Evolutionary conservation across 2,113 vertebrate species (phyloP).

Genomic region (Protobothrops flavoviridis): DNA sequence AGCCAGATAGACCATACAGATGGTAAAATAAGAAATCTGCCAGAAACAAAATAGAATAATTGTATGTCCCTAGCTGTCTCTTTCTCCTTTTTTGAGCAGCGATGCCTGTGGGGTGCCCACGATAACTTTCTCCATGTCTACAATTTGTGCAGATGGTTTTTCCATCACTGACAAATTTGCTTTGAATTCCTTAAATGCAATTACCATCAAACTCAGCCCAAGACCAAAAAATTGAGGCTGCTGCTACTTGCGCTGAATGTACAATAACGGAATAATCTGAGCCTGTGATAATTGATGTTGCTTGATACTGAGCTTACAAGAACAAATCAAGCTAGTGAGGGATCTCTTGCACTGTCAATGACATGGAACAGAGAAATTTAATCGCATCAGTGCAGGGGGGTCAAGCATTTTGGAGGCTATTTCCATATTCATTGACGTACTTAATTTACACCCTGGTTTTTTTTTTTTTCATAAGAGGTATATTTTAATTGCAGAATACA

Average conservation of each 20-base stretch:
- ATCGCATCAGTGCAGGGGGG: background rate
- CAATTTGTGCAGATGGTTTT: background rate
- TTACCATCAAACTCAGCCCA: slow-evolving; percentile 5
- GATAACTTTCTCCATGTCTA: background rate
- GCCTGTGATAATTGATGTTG: slow-evolving; percentile 26
- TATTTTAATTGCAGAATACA: slow-evolving; percentile 31
- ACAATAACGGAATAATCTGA: slow-evolving; percentile 23
- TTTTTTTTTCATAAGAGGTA: slow-evolving; percentile 44
- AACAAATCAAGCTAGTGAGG: background rate
- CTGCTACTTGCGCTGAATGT: background rate
- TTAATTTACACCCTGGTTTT: slow-evolving; percentile 52
- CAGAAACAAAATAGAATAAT: background rate
- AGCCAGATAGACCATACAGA: background rate
- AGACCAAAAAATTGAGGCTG: background rate
- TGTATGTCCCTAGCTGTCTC: background rate
- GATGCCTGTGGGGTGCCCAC: background rate
- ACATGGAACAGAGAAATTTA: background rate
- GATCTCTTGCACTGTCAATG: background rate
- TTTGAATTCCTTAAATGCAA: slow-evolving; percentile 29
- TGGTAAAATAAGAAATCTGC: background rate
- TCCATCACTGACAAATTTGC: background rate
- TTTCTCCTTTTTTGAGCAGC: background rate
- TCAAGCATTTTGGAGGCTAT: slow-evolving; percentile 32
- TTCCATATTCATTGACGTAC: slow-evolving; percentile 66
- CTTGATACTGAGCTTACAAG: rapidly evolving